A percentile compares a stretch with the other conserved stretches of the same genome.
phyloP scores from a whole-genome alignment of 1,140 invertebrate species.

The Pogonomyrmex californicus region DNA sequence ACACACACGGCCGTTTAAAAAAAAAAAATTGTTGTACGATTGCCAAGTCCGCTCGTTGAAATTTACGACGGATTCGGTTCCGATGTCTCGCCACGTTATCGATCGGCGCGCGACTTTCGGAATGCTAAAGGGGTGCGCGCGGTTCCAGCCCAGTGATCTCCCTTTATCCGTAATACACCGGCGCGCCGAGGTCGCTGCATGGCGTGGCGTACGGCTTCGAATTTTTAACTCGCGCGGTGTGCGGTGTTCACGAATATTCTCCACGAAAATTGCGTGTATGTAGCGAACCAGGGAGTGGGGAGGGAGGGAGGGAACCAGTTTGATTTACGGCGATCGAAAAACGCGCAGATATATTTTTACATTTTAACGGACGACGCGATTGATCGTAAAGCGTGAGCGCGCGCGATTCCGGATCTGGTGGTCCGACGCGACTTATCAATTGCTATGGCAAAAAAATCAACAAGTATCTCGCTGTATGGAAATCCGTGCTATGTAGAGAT shows the following conservation, averaged over 20 bases:
- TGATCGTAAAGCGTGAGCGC: constrained; percentile 37
- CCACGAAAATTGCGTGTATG: not conserved
- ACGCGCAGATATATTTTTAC: constrained; percentile 66
- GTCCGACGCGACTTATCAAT: constrained; percentile 46
- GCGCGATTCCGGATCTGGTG: constrained; percentile 31
- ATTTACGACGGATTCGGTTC: constrained; percentile 44
- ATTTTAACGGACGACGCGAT: constrained; percentile 43
- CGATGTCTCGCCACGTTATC: constrained; percentile 63
- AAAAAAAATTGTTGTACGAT: constrained; percentile 55
- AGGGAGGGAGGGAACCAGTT: not conserved
- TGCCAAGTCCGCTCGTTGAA: constrained; percentile 39
- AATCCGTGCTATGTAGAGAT: not conserved
- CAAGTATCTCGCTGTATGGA: constrained; percentile 26
- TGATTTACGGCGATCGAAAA: constrained; percentile 70
- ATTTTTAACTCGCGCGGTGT: constrained; percentile 61
- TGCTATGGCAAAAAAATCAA: constrained; percentile 36
- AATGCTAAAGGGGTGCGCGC: constrained; percentile 57
- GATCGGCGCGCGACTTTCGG: constrained; percentile 62
- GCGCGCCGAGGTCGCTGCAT: constrained; percentile 41
- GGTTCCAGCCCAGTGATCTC: constrained; percentile 67
- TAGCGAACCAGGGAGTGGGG: not conserved
- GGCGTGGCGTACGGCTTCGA: constrained; percentile 41
- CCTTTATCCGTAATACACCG: constrained; percentile 64
- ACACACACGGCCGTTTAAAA: constrained; percentile 27
- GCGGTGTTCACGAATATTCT: constrained; percentile 1